Evolutionary conservation across 2,797 vertebrate species (phyloP).

Genomic region (Characodon lateralis): DNA sequence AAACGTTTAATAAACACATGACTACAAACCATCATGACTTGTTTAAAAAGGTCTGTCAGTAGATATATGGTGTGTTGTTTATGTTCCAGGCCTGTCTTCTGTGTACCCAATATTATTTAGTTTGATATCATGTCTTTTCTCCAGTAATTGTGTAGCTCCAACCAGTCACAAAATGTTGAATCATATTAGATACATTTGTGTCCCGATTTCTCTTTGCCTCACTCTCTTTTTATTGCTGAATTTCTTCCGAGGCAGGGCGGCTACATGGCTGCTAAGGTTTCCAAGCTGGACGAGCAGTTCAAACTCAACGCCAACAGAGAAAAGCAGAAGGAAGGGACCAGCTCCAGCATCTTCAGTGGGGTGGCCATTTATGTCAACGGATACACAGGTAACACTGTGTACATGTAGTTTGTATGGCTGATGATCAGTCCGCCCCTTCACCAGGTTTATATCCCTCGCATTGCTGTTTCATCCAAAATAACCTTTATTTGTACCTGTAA

Average conservation of each 20-base stretch:
- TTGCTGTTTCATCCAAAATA: not conserved
- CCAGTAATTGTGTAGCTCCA: not conserved
- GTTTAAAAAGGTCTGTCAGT: not conserved
- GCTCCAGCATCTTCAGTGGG: slow-evolving; percentile 90
- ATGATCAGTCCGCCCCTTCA: not conserved
- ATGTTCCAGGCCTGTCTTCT: not conserved
- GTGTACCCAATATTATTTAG: not conserved
- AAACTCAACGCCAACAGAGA: slow-evolving; percentile 85
- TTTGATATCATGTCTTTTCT: not conserved
- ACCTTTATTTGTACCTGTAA: not conserved
- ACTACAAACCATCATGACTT: not conserved
- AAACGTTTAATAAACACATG: not conserved
- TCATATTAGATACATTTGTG: not conserved
- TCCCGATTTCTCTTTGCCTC: not conserved
- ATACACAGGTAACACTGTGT: slow-evolving; percentile 87
- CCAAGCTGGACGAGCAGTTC: slow-evolving; percentile 95
- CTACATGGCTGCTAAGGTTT: slow-evolving; percentile 96
- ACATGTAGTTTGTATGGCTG: not conserved
- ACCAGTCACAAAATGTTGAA: not conserved
- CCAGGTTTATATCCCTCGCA: not conserved
- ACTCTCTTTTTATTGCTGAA: not conserved
- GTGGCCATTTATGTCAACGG: slow-evolving; percentile 97
- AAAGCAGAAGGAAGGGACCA: slow-evolving; percentile 86
- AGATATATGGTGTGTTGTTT: not conserved
- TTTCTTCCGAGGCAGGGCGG: slow-evolving; percentile 81